A percentile compares a stretch with the other conserved stretches of the same genome.
Conservation (phyloP, 2,888 invertebrate species). For the Synergus japonicus region DNA sequence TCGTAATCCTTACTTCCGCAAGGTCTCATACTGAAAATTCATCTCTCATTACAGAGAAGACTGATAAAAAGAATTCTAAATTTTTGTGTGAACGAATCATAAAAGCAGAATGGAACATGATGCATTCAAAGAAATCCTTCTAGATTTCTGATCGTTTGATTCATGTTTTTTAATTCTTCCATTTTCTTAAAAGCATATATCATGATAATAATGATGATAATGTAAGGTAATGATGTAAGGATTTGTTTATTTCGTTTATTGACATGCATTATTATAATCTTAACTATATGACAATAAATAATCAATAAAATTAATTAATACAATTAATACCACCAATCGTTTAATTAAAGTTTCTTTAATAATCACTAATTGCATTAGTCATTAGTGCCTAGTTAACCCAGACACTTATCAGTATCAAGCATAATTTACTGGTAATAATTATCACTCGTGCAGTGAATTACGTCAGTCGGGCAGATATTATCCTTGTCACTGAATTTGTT, state of each 20-base stretch:
- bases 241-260: neutral
- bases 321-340: neutral
- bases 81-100: conserved; percentile 3
- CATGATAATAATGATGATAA: too few relatives aligned
- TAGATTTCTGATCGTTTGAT: neutral
- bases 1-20: conserved; percentile 38
- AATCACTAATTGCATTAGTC: conserved; percentile 22
- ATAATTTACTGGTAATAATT: conserved; percentile 35
- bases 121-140: neutral
- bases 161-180: neutral
- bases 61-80: conserved; percentile 9
- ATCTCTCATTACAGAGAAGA: neutral
- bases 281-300: neutral
- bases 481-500: neutral
- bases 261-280: neutral
- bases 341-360: neutral
- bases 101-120: neutral
- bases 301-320: neutral
- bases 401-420: conserved; percentile 25
- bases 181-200: too few relatives aligned
- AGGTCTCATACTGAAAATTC: conserved; percentile 10
- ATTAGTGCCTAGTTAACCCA: conserved; percentile 11
- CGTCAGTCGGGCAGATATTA: conserved; percentile 14
- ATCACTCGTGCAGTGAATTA: conserved; percentile 31
- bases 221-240: neutral